A percentile compares a stretch with the other conserved stretches of the same genome.
Evolutionary conservation across 2,797 vertebrate genomes (phyloP).

Genomic region (Manis javanica): DNA sequence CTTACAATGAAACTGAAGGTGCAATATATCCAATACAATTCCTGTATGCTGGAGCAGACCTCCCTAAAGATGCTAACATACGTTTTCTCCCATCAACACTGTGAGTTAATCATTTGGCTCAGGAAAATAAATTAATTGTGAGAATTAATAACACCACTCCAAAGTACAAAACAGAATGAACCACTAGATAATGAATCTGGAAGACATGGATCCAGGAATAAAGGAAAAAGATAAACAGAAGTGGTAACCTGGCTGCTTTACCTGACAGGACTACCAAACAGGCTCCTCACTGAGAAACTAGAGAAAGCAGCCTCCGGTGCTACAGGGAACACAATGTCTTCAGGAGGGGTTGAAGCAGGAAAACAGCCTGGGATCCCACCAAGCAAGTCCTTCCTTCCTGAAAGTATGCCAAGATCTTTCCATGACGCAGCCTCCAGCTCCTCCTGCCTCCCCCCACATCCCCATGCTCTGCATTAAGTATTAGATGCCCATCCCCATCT

Average conservation of each 20-base stretch:
- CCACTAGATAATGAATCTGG: not conserved
- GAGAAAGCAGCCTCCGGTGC: not conserved
- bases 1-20: not conserved
- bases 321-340: slow-evolving; percentile 73
- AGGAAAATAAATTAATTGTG: not conserved
- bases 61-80: not conserved
- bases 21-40: not conserved
- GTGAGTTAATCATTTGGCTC: not conserved
- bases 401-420: slow-evolving; percentile 77
- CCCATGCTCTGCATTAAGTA: not conserved
- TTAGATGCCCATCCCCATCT: not conserved
- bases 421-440: slow-evolving; percentile 70
- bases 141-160: not conserved
- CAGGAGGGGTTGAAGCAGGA: slow-evolving; percentile 67
- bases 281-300: not conserved
- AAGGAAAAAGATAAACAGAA: not conserved
- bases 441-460: not conserved
- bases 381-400: slow-evolving; percentile 78
- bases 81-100: not conserved
- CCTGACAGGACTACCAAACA: slow-evolving; percentile 20
- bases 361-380: slow-evolving; percentile 65
- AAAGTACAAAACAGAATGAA: slow-evolving; percentile 21
- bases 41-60: not conserved
- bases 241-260: not conserved
- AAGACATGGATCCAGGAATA: not conserved